Conservation (phyloP, 2,888 invertebrate species). For the Apoda limacodes region DNA sequence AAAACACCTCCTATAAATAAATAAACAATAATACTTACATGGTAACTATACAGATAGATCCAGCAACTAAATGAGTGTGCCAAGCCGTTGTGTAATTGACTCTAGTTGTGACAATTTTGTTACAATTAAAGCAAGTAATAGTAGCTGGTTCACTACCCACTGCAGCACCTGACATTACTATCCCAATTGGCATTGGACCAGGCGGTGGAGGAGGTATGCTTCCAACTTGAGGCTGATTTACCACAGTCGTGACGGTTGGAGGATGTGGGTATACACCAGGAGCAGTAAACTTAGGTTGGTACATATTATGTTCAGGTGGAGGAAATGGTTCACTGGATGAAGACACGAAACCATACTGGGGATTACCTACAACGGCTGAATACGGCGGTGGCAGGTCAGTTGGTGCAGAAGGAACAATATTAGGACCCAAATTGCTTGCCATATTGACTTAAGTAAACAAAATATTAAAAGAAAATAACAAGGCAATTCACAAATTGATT, state of each 20-base stretch:
- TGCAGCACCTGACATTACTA: slow-evolving; percentile 41
- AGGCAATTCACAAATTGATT: too few species aligned
- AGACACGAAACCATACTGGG: slow-evolving; percentile 48
- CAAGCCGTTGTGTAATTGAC: slow-evolving; percentile 61
- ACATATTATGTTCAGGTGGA: slow-evolving; percentile 25
- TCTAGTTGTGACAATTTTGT: slow-evolving; percentile 56
- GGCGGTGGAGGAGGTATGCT: slow-evolving; percentile 32
- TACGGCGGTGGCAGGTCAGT: slow-evolving; percentile 62
- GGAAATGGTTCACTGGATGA: slow-evolving; percentile 23
- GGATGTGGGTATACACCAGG: slow-evolving; percentile 58
- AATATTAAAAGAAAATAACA: slow-evolving; percentile 1
- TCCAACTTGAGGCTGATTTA: slow-evolving; percentile 35
- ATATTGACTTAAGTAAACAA: slow-evolving; percentile 25
- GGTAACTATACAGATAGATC: slow-evolving; percentile 56
- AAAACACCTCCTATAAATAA: too few species aligned
- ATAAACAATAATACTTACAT: slow-evolving; percentile 60
- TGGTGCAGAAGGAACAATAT: slow-evolving; percentile 33
- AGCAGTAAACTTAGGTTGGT: slow-evolving; percentile 47
- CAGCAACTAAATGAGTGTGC: slow-evolving; percentile 62
- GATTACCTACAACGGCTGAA: slow-evolving; percentile 53
- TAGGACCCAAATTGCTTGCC: slow-evolving; percentile 37
- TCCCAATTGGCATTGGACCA: slow-evolving; percentile 36
- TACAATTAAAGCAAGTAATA: slow-evolving; percentile 55
- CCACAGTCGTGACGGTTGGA: slow-evolving; percentile 29
- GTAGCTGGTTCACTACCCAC: slow-evolving; percentile 60